Percentiles rank a stretch among this genome's conserved stretches.
These are phyloP conservation scores for Sebastes matsubarae DNA, from an alignment of 2,797 vertebrate species.

Conservation along the genomic window DNA sequence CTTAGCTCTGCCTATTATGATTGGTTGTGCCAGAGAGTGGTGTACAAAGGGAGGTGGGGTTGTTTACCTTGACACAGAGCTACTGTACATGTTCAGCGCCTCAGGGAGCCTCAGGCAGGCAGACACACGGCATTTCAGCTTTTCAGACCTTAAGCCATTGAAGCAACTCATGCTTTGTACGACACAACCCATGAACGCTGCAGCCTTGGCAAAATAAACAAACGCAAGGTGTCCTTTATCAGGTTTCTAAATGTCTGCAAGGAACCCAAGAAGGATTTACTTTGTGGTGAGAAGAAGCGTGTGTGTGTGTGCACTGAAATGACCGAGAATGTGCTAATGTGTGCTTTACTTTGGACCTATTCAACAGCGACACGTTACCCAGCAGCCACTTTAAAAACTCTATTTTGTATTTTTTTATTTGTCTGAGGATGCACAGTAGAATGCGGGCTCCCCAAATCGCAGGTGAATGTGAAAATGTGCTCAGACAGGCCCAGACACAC, in stretches of 20 bases:
- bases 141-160: conserved; percentile 53
- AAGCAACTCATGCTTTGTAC: conserved; percentile 55
- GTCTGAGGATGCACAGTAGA: conserved; percentile 10
- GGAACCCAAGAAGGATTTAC: conserved; percentile 48
- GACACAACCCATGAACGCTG: conserved; percentile 46
- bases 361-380: conserved; percentile 26
- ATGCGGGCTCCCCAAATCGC: conserved; percentile 18
- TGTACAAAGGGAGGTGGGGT: conserved; percentile 55
- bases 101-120: conserved; percentile 26
- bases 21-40: conserved; percentile 11
- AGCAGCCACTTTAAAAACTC: conserved; percentile 9
- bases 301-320: background rate
- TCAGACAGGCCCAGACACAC: background rate
- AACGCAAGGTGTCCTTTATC: conserved; percentile 68
- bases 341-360: conserved; percentile 22
- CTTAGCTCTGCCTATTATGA: conserved; percentile 25
- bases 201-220: conserved; percentile 66
- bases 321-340: conserved; percentile 11
- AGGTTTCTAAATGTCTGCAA: conserved; percentile 46
- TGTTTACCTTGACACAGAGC: conserved; percentile 68
- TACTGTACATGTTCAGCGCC: conserved; percentile 60
- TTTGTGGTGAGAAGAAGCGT: conserved; percentile 7
- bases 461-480: conserved; percentile 57
- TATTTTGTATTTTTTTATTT: conserved; percentile 21
- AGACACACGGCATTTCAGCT: conserved; percentile 39